phyloP scores from a whole-genome alignment of 2,888 invertebrate species.

The Drosophila macrospina region DNA sequence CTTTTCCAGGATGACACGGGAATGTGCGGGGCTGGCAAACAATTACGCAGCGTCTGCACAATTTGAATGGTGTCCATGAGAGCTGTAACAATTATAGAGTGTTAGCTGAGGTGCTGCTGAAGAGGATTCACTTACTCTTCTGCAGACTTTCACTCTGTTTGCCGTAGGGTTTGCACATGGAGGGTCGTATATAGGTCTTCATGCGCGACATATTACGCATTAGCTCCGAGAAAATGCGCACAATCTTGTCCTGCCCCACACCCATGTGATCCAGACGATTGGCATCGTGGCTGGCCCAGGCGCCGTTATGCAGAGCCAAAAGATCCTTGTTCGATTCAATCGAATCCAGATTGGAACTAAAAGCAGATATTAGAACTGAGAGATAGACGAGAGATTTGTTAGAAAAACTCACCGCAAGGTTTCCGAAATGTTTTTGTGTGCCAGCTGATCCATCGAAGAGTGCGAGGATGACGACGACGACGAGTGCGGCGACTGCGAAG shows the following conservation, averaged over 20 bases:
- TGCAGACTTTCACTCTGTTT: slow-evolving; percentile 95
- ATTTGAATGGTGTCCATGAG: slow-evolving; percentile 94
- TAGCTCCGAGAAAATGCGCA: slow-evolving; percentile 93
- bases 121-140: slow-evolving; percentile 88
- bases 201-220: slow-evolving; percentile 95
- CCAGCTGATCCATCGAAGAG: slow-evolving; percentile 77
- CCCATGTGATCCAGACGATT: slow-evolving; percentile 83
- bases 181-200: slow-evolving; percentile 94
- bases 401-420: slow-evolving; percentile 75
- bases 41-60: slow-evolving; percentile 93
- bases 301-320: slow-evolving; percentile 89
- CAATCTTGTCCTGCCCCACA: slow-evolving; percentile 93
- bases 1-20: slow-evolving; percentile 96
- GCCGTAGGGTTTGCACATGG: slow-evolving; percentile 96
- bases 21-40: slow-evolving; percentile 94
- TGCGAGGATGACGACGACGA: slow-evolving; percentile 78
- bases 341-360: slow-evolving; percentile 84
- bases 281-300: slow-evolving; percentile 86
- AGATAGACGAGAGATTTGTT: no score
- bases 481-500: slow-evolving; percentile 82
- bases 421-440: slow-evolving; percentile 82
- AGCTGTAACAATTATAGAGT: slow-evolving; percentile 86
- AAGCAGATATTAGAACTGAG: not conserved
- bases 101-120: not conserved
- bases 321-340: slow-evolving; percentile 88